A percentile compares a stretch with the other conserved stretches of the same genome.
Evolutionary conservation across 2,797 vertebrate species (phyloP).

Genomic region (Tarsius wallacei): DNA sequence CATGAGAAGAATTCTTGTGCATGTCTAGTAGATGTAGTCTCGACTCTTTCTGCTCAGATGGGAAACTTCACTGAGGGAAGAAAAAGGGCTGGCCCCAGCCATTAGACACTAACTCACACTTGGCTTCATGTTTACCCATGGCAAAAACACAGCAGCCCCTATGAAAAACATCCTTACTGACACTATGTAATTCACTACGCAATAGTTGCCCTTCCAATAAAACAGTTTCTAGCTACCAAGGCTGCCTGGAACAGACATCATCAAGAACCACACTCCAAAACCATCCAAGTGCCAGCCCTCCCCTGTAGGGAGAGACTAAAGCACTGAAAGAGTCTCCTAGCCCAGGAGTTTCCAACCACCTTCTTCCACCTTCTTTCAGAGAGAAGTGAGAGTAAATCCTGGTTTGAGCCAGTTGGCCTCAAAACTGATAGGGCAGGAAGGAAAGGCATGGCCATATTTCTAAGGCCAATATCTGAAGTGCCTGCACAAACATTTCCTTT

Average conservation of each 20-base stretch:
- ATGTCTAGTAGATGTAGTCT: not conserved
- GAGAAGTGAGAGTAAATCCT: not conserved
- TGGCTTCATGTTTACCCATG: not conserved
- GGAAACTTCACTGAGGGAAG: not conserved
- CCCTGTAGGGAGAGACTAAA: not conserved
- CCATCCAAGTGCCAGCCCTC: not conserved
- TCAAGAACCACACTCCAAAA: not conserved
- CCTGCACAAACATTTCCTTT: not conserved
- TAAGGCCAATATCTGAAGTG: not conserved
- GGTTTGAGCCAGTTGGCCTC: not conserved
- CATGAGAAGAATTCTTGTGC: not conserved
- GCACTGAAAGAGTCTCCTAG: not conserved
- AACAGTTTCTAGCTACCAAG: slow-evolving; percentile 37
- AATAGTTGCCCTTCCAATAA: slow-evolving; percentile 46
- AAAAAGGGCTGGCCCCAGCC: not conserved
- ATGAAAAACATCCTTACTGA: slow-evolving; percentile 1
- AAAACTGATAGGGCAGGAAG: slow-evolving; percentile 13
- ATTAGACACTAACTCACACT: not conserved
- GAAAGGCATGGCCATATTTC: not conserved
- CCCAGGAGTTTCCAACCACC: not conserved
- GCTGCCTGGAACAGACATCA: not conserved
- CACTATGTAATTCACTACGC: not conserved
- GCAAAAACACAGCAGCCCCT: slow-evolving; percentile 7
- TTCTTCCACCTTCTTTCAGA: not conserved
- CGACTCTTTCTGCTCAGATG: not conserved